A percentile compares a stretch with the other conserved stretches of the same genome.
phyloP scores from a whole-genome alignment of 2,797 vertebrate genomes.

The Chiloscyllium punctatum region DNA sequence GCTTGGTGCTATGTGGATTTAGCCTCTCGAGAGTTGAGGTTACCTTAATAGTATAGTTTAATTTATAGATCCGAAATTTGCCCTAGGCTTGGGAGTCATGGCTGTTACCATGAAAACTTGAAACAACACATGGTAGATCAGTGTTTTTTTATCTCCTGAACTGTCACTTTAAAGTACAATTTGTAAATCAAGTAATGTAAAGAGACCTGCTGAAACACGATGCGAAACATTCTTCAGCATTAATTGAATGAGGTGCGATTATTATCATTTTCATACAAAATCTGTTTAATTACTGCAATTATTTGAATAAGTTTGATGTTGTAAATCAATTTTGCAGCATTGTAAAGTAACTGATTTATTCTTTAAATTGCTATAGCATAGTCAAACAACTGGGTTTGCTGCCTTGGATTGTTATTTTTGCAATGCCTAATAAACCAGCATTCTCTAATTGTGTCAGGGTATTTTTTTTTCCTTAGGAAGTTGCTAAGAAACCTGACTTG shows the following conservation, averaged over 20 bases:
- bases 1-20: background rate
- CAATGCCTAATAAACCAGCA: background rate
- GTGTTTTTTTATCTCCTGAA: background rate
- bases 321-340: slow-evolving; percentile 11
- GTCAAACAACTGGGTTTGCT: slow-evolving; percentile 4
- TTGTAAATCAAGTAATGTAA: slow-evolving; percentile 4
- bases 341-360: slow-evolving; percentile 32
- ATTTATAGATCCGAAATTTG: background rate
- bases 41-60: background rate
- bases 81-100: background rate
- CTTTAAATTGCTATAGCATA: background rate
- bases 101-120: background rate
- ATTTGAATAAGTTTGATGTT: background rate
- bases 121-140: background rate
- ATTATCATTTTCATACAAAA: background rate
- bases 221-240: background rate
- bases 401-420: slow-evolving; percentile 20
- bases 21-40: background rate
- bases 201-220: background rate
- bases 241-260: background rate
- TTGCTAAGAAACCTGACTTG: background rate
- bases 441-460: background rate
- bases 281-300: background rate
- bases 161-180: background rate
- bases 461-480: background rate